Evolutionary conservation across 35 echinoderm and acorn worm species (phyloP).

Genomic region (Holothuria glaberrima): DNA sequence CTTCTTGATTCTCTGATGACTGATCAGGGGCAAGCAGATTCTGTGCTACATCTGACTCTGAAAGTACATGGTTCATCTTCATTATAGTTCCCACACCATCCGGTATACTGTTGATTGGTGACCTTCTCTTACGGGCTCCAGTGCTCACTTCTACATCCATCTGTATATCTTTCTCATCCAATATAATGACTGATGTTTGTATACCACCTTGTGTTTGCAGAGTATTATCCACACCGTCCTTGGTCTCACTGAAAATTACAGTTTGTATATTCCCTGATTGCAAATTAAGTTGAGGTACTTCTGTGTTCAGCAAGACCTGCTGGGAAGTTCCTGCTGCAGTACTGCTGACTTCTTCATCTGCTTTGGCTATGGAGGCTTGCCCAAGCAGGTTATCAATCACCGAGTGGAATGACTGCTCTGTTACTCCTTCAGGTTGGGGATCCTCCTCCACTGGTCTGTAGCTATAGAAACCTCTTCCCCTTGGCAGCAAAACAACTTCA

Average conservation of each 20-base stretch:
- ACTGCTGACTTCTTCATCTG: not conserved
- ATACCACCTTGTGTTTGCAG: not conserved
- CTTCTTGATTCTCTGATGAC: constrained; percentile 41
- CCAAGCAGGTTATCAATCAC: constrained; percentile 43
- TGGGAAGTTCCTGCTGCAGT: constrained; percentile 1
- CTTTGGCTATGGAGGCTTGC: constrained; percentile 5
- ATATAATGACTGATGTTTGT: constrained; percentile 1
- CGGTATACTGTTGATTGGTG: constrained; percentile 2
- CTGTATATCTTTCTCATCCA: constrained; percentile 60
- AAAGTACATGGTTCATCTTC: constrained; percentile 24
- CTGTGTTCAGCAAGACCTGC: not conserved
- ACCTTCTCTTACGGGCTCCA: constrained; percentile 31
- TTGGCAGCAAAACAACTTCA: constrained; percentile 93
- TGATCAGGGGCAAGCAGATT: not conserved
- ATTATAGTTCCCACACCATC: constrained; percentile 47
- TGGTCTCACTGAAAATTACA: not conserved
- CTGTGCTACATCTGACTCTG: constrained; percentile 3
- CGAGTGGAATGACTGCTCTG: constrained; percentile 39
- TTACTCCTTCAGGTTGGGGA: not conserved
- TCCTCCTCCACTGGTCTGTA: constrained; percentile 27
- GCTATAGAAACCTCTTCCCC: constrained; percentile 56
- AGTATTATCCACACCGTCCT: not conserved
- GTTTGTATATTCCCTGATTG: not conserved
- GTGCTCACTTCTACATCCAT: constrained; percentile 53
- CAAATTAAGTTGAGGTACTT: not conserved